Conservation (phyloP, 23 tunicate genomes). For the Halocynthia aurantium region DNA sequence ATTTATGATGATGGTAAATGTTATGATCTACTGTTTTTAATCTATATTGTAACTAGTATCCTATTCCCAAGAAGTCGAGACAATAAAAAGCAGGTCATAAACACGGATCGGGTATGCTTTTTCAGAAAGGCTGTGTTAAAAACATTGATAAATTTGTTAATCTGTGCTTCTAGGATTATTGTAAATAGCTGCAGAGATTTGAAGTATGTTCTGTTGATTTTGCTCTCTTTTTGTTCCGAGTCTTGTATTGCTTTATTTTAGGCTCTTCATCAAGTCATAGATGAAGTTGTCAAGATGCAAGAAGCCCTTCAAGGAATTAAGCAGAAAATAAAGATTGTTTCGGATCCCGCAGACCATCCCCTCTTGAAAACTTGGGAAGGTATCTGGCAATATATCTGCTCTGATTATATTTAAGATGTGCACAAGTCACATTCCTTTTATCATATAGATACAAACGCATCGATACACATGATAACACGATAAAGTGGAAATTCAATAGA, state of each 20-base stretch:
- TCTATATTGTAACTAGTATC: background rate
- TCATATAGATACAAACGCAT: no score
- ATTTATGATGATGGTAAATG: constrained; percentile 50
- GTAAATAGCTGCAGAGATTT: background rate
- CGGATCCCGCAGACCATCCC: constrained; percentile 36
- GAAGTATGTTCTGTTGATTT: no score
- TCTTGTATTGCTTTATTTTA: background rate
- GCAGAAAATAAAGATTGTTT: constrained; percentile 44
- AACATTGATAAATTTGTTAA: background rate
- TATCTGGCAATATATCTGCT: background rate
- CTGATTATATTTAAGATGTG: no score
- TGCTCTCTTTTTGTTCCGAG: no score
- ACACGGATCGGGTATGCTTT: background rate
- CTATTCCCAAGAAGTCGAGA: background rate
- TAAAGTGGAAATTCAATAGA: no score
- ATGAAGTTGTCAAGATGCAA: constrained; percentile 56
- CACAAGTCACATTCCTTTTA: no score
- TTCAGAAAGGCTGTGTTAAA: background rate
- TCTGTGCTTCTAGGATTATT: background rate
- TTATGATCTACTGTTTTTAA: background rate
- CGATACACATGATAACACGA: no score
- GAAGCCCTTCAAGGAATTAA: constrained; percentile 39
- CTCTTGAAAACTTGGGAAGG: constrained; percentile 51
- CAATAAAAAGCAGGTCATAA: background rate
- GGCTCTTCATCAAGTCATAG: constrained; percentile 51